Evolutionary conservation across 2,797 vertebrate species (phyloP).

Genomic region (Myioborus melanocephalus): DNA sequence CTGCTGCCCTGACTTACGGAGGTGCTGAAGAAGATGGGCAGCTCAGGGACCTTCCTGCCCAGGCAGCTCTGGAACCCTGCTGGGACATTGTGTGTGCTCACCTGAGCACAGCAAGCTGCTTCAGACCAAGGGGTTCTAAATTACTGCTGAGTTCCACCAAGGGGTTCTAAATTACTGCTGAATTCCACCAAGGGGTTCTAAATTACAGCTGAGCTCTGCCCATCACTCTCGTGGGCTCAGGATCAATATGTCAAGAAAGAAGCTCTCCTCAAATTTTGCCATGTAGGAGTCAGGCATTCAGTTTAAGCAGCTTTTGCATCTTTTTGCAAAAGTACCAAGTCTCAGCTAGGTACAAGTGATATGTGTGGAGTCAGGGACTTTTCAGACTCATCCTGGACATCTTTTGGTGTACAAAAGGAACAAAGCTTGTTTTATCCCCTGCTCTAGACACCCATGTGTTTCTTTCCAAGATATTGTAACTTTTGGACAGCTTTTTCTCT

Average conservation of each 20-base stretch:
- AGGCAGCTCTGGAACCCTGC: neutral
- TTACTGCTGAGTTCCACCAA: neutral
- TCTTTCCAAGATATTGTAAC: neutral
- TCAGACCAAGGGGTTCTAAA: neutral
- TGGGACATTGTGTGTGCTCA: neutral
- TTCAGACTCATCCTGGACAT: neutral
- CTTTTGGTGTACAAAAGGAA: neutral
- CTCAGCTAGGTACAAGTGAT: neutral
- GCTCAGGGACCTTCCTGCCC: neutral
- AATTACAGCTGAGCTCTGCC: neutral
- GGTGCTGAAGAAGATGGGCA: neutral
- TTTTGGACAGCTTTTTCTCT: neutral
- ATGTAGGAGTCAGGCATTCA: neutral
- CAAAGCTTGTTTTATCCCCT: neutral
- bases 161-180: neutral
- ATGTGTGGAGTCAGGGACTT: neutral
- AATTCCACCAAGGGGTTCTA: neutral
- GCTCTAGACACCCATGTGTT: neutral
- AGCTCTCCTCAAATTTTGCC: neutral
- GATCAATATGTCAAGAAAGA: neutral
- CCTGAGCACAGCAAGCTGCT: accelerated
- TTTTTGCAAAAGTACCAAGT: neutral
- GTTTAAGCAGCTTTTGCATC: neutral
- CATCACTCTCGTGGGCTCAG: accelerated
- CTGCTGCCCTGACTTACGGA: neutral